Percentiles rank a stretch among this genome's conserved stretches.
phyloP scores from a whole-genome alignment of 2,797 vertebrate species.

The Diceros bicornis region DNA sequence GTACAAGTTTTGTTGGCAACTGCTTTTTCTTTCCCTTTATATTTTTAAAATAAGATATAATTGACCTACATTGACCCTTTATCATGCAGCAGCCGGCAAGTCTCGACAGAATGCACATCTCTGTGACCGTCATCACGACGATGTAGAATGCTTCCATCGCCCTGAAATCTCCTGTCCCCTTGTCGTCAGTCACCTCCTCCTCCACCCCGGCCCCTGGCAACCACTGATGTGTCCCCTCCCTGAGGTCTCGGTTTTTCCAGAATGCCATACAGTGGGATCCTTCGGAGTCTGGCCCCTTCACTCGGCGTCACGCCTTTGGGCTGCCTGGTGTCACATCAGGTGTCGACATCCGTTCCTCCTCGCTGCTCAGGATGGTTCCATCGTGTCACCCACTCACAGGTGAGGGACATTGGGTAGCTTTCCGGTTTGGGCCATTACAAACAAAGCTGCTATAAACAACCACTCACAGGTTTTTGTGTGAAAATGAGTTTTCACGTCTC shows the following conservation, averaged over 20 bases:
- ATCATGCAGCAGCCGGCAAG: neutral
- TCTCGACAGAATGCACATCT: neutral
- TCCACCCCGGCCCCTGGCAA: neutral
- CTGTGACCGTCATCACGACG: neutral
- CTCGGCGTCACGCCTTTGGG: neutral
- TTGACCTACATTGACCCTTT: no score
- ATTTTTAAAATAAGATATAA: neutral
- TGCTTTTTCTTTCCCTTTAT: neutral
- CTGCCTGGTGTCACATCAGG: no score
- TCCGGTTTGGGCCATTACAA: neutral
- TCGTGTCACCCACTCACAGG: neutral
- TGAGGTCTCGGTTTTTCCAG: neutral
- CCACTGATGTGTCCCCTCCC: accelerated
- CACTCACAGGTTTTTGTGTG: neutral
- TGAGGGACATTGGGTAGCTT: neutral
- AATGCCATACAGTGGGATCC: neutral
- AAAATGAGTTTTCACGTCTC: neutral
- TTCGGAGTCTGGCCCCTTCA: neutral
- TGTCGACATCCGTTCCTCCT: neutral
- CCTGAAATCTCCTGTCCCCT: neutral
- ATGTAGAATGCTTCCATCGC: neutral
- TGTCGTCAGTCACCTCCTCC: neutral
- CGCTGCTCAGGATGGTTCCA: neutral
- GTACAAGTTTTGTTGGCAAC: neutral
- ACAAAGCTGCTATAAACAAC: neutral